Conservation (phyloP, 1,140 invertebrate genomes). For the Trichogramma pretiosum region DNA sequence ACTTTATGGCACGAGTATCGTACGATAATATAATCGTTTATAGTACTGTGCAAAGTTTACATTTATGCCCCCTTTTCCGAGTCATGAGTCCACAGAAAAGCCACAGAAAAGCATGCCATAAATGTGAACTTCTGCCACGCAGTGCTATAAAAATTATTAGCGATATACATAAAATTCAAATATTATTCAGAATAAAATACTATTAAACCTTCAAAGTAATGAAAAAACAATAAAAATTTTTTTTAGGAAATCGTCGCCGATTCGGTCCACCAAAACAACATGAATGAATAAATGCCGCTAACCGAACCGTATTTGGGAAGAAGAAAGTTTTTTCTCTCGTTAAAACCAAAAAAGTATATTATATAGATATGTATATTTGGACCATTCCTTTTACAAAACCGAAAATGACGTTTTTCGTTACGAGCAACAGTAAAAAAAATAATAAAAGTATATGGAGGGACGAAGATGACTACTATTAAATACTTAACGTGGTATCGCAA, state of each 20-base stretch:
- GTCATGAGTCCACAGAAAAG: no score
- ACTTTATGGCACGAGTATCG: no score
- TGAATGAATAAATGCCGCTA: constrained; percentile 42
- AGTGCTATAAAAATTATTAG: no score
- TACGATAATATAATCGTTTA: no score
- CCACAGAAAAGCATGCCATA: no score
- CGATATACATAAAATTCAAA: no score
- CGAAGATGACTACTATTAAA: constrained; percentile 27
- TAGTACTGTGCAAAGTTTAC: no score
- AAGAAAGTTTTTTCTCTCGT: constrained; percentile 46
- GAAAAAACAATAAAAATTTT: no score
- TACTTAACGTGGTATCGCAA: constrained; percentile 29
- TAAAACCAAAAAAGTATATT: constrained; percentile 48
- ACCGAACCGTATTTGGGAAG: constrained; percentile 43
- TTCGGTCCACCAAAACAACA: constrained; percentile 38
- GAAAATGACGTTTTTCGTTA: constrained; percentile 44
- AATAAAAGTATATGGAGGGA: constrained; percentile 23
- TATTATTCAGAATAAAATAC: no score
- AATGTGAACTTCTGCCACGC: no score
- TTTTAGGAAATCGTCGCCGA: constrained; percentile 43
- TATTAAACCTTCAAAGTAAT: no score
- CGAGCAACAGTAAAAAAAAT: constrained; percentile 32
- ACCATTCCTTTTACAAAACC: constrained; percentile 45
- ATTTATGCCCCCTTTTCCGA: no score
- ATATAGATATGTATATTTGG: constrained; percentile 48